Evolutionary conservation across 2,888 invertebrate species (phyloP), one percentile per base, ranked within the genome.

Genomic region (Sesia apiformis): DNA sequence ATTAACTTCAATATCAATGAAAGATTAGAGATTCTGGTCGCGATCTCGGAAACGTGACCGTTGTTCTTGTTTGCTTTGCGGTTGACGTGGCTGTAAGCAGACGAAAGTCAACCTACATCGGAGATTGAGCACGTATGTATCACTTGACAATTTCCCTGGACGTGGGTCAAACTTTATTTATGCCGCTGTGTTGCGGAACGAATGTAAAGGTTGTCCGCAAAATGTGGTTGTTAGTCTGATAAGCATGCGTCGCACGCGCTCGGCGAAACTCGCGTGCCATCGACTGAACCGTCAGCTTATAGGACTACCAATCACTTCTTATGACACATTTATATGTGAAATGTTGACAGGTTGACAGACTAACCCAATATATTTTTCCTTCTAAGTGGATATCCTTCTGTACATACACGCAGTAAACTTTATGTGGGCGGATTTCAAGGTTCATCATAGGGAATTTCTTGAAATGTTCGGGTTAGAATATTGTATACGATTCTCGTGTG

Each of bases 91-190:
- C 74, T 74, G 68, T 68, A 72, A 72, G 69, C 76, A 72, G 77
- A 84, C 78, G 86, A 87, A 86, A 87, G 85, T 84, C 76, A 80
- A 76, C 85, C 84, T 78, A 86, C 82, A 81, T 84, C 61, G 66
- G 63, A 58, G 66, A 70, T 70, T 67, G 72, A 71, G 77, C 78
- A 78, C 78, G 81, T 79, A 78, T 78, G 76, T 80, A 78, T 78
- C 71, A 76, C 63, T 72, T 70, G 75, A 73, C 77, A 81, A 79
- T 85, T 85, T 84, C 84, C 81, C 81, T 81, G 74, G 74, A 74
- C 73, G 70, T 64, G 60, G 76, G 78, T 78, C 74, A 71, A 72
- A 74, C 72, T 76, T 69, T 74, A 76, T 80, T 76, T 75, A 76
- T 84, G 84, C 77, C 74, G 84, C 74, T 78, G 73, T 78, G 83